Evolutionary conservation across 2,888 invertebrate genomes (phyloP).

Genomic region (Digitonthophagus gazella): DNA sequence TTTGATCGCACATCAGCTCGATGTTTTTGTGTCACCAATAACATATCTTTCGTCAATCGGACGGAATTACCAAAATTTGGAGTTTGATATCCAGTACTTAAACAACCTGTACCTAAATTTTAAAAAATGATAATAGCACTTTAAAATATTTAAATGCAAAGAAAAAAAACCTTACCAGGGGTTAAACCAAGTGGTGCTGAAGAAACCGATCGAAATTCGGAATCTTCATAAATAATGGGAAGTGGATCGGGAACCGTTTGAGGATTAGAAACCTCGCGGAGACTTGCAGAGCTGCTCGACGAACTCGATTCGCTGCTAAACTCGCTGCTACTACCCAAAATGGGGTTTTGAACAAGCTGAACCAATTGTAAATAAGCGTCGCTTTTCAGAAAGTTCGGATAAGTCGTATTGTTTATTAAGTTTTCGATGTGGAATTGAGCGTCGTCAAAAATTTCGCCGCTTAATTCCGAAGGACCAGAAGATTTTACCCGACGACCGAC

Average conservation of each 20-base stretch:
- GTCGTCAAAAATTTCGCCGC: slow-evolving; percentile 77
- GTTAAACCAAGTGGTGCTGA: slow-evolving; percentile 41
- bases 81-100: slow-evolving; percentile 53
- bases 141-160: background rate
- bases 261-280: slow-evolving; percentile 45
- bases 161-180: slow-evolving; percentile 41
- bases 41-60: slow-evolving; percentile 75
- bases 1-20: slow-evolving; percentile 63
- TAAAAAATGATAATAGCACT: background rate
- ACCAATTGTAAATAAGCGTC: slow-evolving; percentile 87
- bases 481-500: slow-evolving; percentile 75
- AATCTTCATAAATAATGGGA: slow-evolving; percentile 85
- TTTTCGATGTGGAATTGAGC: slow-evolving; percentile 68
- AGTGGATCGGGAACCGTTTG: slow-evolving; percentile 53
- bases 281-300: slow-evolving; percentile 46
- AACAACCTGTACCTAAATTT: slow-evolving; percentile 46
- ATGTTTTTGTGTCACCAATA: slow-evolving; percentile 76
- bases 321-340: slow-evolving; percentile 40
- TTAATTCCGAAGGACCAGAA: slow-evolving; percentile 58
- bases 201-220: slow-evolving; percentile 60
- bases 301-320: slow-evolving; percentile 46
- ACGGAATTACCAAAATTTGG: slow-evolving; percentile 49
- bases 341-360: slow-evolving; percentile 50
- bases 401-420: slow-evolving; percentile 82
- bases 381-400: slow-evolving; percentile 89